These are phyloP conservation scores for Pelobates fuscus DNA, from an alignment of 2,113 vertebrate genomes.

Conservation along the genomic window DNA sequence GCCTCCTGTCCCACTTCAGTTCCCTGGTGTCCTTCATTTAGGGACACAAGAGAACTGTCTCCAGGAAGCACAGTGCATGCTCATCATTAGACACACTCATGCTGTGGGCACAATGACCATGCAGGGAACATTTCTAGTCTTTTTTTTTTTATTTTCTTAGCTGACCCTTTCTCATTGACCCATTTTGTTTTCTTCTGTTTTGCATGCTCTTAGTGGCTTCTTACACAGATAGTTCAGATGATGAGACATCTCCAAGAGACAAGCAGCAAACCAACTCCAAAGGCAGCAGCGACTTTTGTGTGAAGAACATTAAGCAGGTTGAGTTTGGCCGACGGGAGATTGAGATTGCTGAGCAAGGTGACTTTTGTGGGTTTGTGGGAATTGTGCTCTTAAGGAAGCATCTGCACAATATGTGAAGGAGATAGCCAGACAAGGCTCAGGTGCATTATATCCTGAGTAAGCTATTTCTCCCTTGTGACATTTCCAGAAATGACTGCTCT, in stretches of 20 bases:
- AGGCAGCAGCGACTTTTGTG: conserved; percentile 92
- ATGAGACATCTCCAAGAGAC: conserved; percentile 89
- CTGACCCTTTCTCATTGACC: no score
- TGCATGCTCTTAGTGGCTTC: conserved; percentile 76
- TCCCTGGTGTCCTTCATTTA: no score
- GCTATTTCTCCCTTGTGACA: conserved; percentile 11
- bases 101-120: no score
- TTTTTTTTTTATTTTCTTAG: no score
- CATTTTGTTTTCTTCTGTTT: background rate
- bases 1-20: no score
- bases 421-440: background rate
- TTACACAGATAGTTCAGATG: conserved; percentile 94
- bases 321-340: conserved; percentile 94
- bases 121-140: no score
- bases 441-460: background rate
- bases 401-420: background rate
- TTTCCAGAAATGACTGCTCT: conserved; percentile 95
- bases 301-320: conserved; percentile 95
- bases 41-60: no score
- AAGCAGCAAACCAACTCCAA: conserved; percentile 90
- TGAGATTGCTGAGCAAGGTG: conserved; percentile 94
- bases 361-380: background rate
- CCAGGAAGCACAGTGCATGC: no score
- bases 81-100: no score
- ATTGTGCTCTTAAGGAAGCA: background rate